phyloP scores from a whole-genome alignment of 2,888 invertebrate species.

The Azorinus chamasolen region DNA sequence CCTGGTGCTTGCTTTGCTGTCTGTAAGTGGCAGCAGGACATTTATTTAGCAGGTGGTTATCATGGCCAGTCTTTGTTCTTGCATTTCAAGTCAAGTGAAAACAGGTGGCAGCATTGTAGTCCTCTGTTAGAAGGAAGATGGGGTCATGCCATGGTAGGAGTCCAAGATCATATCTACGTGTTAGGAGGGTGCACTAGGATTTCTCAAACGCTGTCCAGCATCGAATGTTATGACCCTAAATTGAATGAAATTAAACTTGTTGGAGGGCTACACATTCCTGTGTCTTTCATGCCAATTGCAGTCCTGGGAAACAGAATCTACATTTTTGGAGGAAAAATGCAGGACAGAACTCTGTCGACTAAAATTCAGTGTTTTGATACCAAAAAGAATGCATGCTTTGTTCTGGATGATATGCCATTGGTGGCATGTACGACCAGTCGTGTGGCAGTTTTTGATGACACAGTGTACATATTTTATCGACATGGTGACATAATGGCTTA shows the following conservation, averaged over 20 bases:
- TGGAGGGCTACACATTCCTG: conserved; percentile 61
- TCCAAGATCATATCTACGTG: conserved; percentile 54
- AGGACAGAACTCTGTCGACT: conserved; percentile 59
- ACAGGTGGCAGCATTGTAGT: conserved; percentile 67
- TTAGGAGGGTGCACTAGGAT: conserved; percentile 66
- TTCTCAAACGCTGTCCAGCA: conserved; percentile 63
- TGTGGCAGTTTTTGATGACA: conserved; percentile 62
- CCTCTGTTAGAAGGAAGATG: conserved; percentile 64
- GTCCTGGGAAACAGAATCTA: conserved; percentile 65
- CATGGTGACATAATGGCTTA: conserved; percentile 68
- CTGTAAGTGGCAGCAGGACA: conserved; percentile 61
- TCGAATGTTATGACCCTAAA: conserved; percentile 65
- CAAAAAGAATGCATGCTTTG: conserved; percentile 31
- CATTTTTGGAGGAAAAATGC: conserved; percentile 69
- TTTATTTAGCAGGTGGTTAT: conserved; percentile 70
- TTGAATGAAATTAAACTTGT: conserved; percentile 56
- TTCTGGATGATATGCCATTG: conserved; percentile 61
- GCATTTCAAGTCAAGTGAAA: conserved; percentile 58
- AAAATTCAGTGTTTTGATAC: conserved; percentile 67
- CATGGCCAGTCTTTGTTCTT: conserved; percentile 61
- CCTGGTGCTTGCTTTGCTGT: conserved; percentile 73
- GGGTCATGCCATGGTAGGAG: conserved; percentile 67
- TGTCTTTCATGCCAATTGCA: conserved; percentile 68
- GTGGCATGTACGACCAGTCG: conserved; percentile 62
- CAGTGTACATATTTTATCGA: conserved; percentile 66